Evolutionary conservation across 2,113 vertebrate genomes (phyloP), one percentile per base, ranked within the genome.

Genomic region (Ardeotis arabs): DNA sequence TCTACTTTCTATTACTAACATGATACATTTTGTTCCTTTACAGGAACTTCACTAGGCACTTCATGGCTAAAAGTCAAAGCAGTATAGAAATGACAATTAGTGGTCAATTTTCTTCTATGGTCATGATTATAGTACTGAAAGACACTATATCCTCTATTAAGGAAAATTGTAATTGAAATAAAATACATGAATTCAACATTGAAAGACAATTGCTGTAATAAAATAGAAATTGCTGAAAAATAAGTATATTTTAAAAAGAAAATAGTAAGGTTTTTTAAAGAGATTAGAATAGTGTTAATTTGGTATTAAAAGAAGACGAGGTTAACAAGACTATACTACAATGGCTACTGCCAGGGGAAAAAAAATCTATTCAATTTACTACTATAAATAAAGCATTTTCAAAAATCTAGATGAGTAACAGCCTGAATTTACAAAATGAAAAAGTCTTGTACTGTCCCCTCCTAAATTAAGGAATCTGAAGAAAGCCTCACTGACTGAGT

Each of bases 271-370:
- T 91, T 80, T 80, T 12, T 29, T 49, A 63, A 80, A 56, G 14
- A 53, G 4, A 29, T 25, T 39, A 80, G 9, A 91, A 60, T 52
- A 59, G 6, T 52, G 29, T 28, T 53, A 3, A 45, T 77, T 79
- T 50, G 27, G 13, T 52, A 50, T 49, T 77, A 53, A 62, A 78
- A 62, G 8, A 60, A 52, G 4, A 1, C 0, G 4, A 6, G 4
- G 21, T 59, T 73, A 59, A 58, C 9, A 35, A 83, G 58, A 31
- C 8, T 84, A 37, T 47, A n/a, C 22, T 80, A 44, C 9, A 76
- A 9, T 37, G 19, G 33, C 49, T 70, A 62, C 0, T 4, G 5
- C 6, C 1, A 14, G 3, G 3, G 2, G 2, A 15, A 56, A 59
- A 59, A 44, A 33, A 47, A 47, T 8, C 11, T 49, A 13, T 62